Base-by-base conservation (phyloP, 2,113 vertebrate genomes). In the Mirza zaza region DNA sequence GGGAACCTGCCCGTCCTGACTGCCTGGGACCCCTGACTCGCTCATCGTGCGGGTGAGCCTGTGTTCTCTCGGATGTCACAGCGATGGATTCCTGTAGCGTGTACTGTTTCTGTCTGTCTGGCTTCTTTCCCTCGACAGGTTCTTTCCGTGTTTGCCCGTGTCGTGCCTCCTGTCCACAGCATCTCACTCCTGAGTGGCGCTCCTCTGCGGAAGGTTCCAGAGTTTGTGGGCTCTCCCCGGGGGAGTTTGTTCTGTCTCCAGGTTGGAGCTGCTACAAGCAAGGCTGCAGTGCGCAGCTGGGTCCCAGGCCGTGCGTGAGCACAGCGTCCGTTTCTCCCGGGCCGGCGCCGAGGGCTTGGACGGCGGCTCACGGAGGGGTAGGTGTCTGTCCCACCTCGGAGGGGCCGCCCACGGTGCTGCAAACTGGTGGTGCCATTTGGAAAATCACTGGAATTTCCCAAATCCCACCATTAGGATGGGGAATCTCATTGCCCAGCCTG, bases 151-250 rank as follows among this genome's bases (percentile, higher is more conserved):
- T 27, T 25, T 12, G 2, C n/a, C 17, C 7, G 7, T 4, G 50
- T 18, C 0, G 15, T 13, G 27, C 15, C 5, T 14, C 3, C 8
- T 14, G 12, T 15, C 18, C 3, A 52, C 6, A 32, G 36, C 21
- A 11, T 34, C 21, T 8, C 7, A 3, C 2, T 12, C 9, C 48
- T 0, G 4, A 36, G 48, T 1, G 6, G n/a, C 1, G 4, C 45
- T 55, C 23, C 48, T 0, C 1, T 42, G 71, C 3, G 13, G 42
- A 13, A 34, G 39, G 14, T 32, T 8, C 50, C 36, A 36, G 3
- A 10, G 83, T 23, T 3, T 15, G 82, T 17, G 61, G 6, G 1
- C 65, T 23, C 57, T 2, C 45, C 57, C 50, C 6, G 20, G n/a
- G 7, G 57, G 71, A 63, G 13, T 10, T 34, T 8, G 34, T 29